Conservation (phyloP, 2,113 vertebrate genomes). For the Callaeas wilsoni region DNA sequence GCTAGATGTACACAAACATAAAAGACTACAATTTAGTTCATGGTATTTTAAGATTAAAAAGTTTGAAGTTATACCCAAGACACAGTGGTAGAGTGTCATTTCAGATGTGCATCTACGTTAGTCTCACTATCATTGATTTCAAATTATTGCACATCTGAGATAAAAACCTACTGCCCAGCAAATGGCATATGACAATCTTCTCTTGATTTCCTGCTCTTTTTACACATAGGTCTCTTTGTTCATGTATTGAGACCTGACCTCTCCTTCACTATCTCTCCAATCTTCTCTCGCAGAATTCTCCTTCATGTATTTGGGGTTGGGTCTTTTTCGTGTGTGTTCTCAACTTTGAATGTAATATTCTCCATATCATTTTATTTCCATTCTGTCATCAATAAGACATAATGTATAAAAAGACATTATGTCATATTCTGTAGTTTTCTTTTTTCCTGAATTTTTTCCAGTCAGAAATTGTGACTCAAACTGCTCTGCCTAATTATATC, state of each 20-base stretch:
- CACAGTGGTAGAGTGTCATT: not conserved
- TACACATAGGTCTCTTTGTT: not conserved
- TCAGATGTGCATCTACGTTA: not conserved
- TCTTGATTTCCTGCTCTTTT: not conserved
- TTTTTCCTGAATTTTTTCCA: not conserved
- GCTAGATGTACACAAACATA: not conserved
- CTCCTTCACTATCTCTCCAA: not conserved
- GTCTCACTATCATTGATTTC: not conserved
- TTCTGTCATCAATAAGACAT: not conserved
- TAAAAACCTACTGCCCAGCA: not conserved
- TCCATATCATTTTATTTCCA: not conserved
- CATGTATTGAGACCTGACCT: not conserved
- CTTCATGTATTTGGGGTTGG: not conserved
- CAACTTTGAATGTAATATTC: not conserved
- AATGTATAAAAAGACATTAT: not conserved
- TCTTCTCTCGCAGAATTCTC: not conserved
- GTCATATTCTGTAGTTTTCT: not conserved
- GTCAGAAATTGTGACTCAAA: not conserved
- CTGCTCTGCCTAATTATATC: not conserved
- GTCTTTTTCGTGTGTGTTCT: not conserved
- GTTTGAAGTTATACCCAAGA: not conserved
- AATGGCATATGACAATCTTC: not conserved
- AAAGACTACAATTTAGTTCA: not conserved
- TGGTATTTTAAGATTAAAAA: not conserved
- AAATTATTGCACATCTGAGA: not conserved